These are phyloP conservation scores for Drosophila littoralis DNA, from an alignment of 1,140 invertebrate genomes.

Conservation along the genomic window DNA sequence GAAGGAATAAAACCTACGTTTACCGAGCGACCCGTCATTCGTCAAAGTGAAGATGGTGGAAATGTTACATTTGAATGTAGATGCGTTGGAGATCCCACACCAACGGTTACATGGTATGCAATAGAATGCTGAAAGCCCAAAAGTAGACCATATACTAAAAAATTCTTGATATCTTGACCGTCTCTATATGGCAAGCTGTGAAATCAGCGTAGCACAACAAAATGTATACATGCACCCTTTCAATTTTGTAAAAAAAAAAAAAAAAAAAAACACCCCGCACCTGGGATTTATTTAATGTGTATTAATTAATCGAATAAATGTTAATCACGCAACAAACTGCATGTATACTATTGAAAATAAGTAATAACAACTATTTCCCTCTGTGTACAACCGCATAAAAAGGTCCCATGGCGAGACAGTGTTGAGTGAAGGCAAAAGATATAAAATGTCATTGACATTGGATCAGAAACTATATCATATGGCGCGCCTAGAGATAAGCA, in stretches of 20 bases:
- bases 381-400: slow-evolving; percentile 56
- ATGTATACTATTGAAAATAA: background rate
- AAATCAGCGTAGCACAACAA: background rate
- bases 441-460: slow-evolving; percentile 91
- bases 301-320: too few species aligned
- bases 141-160: background rate
- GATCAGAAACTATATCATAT: slow-evolving; percentile 96
- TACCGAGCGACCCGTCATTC: slow-evolving; percentile 97
- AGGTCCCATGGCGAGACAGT: slow-evolving; percentile 94
- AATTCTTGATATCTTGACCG: slow-evolving; percentile 13
- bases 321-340: background rate
- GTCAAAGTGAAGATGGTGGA: slow-evolving; percentile 96
- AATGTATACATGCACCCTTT: too few species aligned
- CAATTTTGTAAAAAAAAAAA: too few species aligned
- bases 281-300: too few species aligned
- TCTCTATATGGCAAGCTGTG: background rate
- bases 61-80: slow-evolving; percentile 98
- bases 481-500: slow-evolving; percentile 92
- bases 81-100: slow-evolving; percentile 97
- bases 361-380: slow-evolving; percentile 26
- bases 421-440: slow-evolving; percentile 91
- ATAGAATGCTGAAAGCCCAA: background rate
- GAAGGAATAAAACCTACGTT: slow-evolving; percentile 97
- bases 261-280: too few species aligned
- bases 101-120: slow-evolving; percentile 93